Evolutionary conservation across 2,797 vertebrate species (phyloP), one percentile per base, ranked within the genome.

Genomic region (Clarias laeviceps): DNA sequence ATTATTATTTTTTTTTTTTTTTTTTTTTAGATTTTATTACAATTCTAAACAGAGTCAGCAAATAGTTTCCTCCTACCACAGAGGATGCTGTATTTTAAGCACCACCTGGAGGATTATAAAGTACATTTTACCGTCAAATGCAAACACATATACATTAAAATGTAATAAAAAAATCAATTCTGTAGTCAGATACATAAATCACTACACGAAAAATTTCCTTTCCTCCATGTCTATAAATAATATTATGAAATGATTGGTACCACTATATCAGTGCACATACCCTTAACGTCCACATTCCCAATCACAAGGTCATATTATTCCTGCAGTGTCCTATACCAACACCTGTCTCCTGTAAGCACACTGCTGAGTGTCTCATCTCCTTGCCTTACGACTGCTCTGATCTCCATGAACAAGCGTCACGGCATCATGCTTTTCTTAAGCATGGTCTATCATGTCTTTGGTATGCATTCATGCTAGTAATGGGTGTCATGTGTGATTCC

Each of bases 401-500:
- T 85, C 65, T 82, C 77, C 82, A 85, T 73, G 77, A 82, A 83
- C 80, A 81, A 62, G 57, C 69, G 77, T 68, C 64, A 76, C 29
- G 65, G 78, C 59, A 64, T 88, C 84, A 77, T 2, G 8, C 61
- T 12, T 80, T 90, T 85, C 22, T 70, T 84, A 64, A 88, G 90
- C 91, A 89, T 90, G 87, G 85, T 84, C 76, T 84, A 65, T 86
- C 73, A 83, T 88, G 84, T 86, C 83, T 76, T 77, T 83, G 84
- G 82, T 87, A 87, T 80, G 89, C 84, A 68, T 87, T 90, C 86
- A 83, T 90, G 90, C 89, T 90, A 90, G 82, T 87, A 82, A 85
- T 89, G 88, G 85, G 84, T 72, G 87, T 89, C 89, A 87, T 74
- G 84, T 90, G 88, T 88, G 83, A 90, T 87, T 92, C 88, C 90